Base-by-base conservation (phyloP, 35 echinoderm and acorn worm genomes). In the Stichopus chloronotus region DNA sequence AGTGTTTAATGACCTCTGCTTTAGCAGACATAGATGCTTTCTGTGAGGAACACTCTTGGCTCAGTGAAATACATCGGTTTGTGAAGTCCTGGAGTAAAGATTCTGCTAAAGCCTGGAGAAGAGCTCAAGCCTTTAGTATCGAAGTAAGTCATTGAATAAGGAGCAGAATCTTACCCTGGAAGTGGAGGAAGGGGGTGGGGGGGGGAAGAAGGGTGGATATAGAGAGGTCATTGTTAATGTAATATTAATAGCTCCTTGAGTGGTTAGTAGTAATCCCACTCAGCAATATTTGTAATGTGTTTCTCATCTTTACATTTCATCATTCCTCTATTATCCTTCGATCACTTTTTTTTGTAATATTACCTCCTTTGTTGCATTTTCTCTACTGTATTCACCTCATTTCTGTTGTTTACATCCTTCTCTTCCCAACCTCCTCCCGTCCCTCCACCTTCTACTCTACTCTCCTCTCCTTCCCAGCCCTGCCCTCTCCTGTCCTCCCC, bases 41-140 rank as follows among this genome's bases (percentile, higher is more conserved):
- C 91, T 98, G 97, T 93, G 72, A 92, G 11, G 89, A 98, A 55
- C 94, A 98, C 25, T 58, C 84, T 7, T 98, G 97, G 97, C 78
- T 98, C 1, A 92, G 65, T 25, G 94, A 98, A 57, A 98, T 98
- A 59, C 97, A 96, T 21, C 68, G 81, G 71, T 98, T 98, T 86
- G 92, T 91, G 12, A 76, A 83, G 89, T 93, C 71, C 5, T 98
- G 97, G 97, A 93, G 63, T 58, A 86, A 87, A 53, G 91, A 96
- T 5, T 83, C 95, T 6, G 92, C 87, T 21, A 87, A 93, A 52
- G 84, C 91, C 1, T 98, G 93, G 94, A 94, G 94, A 57, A 95
- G 95, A 55, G 94, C 97, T 4, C 94, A 98, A 71, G 97, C 97
- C 11, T 98, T 95, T 78, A 93, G 92, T 53, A 94, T 98, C 79